Conservation (phyloP, 2,113 vertebrate species). For the Pagrus major region DNA sequence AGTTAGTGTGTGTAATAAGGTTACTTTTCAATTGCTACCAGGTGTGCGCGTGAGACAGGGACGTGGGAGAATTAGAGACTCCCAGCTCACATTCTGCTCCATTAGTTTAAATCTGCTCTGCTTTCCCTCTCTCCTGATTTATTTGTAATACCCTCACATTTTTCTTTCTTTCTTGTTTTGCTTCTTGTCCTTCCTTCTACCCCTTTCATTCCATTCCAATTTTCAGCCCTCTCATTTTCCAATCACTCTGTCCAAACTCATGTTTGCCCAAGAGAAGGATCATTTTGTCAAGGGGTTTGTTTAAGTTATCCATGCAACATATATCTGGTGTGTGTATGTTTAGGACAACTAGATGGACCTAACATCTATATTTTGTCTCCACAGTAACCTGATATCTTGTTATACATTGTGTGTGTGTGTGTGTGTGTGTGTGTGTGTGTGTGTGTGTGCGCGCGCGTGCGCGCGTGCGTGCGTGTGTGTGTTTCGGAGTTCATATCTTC, state of each 20-base stretch:
- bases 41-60: slow-evolving; percentile 60
- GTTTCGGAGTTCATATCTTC: neutral
- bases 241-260: slow-evolving; percentile 8
- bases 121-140: slow-evolving; percentile 36
- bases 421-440: too few species aligned
- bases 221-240: slow-evolving; percentile 28
- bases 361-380: neutral
- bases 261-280: slow-evolving; percentile 35
- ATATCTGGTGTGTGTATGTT: neutral
- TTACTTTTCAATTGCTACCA: slow-evolving; percentile 72
- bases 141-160: slow-evolving; percentile 34
- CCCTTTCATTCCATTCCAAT: slow-evolving; percentile 26
- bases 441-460: too few species aligned
- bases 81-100: slow-evolving; percentile 42
- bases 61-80: slow-evolving; percentile 53
- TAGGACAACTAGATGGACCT: neutral
- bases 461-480: slow-evolving; percentile 12
- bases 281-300: slow-evolving; percentile 24
- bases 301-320: slow-evolving; percentile 25
- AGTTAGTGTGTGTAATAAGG: slow-evolving; percentile 59
- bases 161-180: slow-evolving; percentile 12
- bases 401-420: neutral
- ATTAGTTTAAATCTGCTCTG: slow-evolving; percentile 62
- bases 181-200: neutral
- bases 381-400: slow-evolving; percentile 7